A percentile compares a stretch with the other conserved stretches of the same genome.
phyloP scores from a whole-genome alignment of 1,140 invertebrate genomes.

The Kradibia gibbosae region DNA sequence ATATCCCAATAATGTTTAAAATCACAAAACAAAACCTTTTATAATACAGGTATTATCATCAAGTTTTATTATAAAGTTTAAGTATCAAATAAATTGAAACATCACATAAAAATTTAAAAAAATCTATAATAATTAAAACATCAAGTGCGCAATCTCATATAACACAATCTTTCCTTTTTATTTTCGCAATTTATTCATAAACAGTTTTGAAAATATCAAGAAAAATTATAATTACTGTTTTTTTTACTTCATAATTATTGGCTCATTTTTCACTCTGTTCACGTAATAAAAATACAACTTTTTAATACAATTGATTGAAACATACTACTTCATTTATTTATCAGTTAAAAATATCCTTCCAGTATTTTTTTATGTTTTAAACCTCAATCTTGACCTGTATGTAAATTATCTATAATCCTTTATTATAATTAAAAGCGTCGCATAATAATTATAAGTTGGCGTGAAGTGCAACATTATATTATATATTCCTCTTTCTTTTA shows the following conservation, averaged over 20 bases:
- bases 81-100: not conserved
- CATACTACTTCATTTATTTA: not conserved
- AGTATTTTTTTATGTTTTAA: not conserved
- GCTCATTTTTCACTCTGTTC: not conserved
- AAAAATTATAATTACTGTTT: not conserved
- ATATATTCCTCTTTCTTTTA: not conserved
- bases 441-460: conserved; percentile 10
- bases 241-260: not conserved
- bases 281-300: conserved; percentile 1
- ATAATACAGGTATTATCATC: not conserved
- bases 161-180: not conserved
- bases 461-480: conserved; percentile 7
- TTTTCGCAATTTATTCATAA: not conserved
- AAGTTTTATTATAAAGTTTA: not conserved
- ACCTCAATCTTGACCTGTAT: not conserved
- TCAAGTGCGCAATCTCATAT: conserved; percentile 2
- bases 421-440: not conserved
- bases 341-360: conserved; percentile 15
- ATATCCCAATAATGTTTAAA: not conserved
- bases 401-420: not conserved
- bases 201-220: not conserved
- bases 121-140: not conserved
- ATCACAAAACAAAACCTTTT: not conserved
- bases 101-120: not conserved
- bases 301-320: not conserved